phyloP scores from a whole-genome alignment of 2,797 vertebrate species.

The Bucorvus abyssinicus region DNA sequence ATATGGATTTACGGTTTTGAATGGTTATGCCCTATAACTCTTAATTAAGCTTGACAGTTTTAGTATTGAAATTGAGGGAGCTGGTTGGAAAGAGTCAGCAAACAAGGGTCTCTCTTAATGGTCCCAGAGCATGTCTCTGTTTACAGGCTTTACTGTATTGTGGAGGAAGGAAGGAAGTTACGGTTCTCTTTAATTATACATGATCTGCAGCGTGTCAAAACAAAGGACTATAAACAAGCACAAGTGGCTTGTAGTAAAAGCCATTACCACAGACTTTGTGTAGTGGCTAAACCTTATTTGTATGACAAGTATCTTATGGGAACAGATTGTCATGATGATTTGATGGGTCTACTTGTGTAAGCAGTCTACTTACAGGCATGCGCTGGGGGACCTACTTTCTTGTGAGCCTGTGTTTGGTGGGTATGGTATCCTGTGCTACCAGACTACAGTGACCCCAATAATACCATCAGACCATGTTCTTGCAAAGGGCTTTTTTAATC shows the following conservation, averaged over 20 bases:
- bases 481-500: neutral
- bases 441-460: neutral
- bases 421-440: neutral
- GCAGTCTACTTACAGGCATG: neutral
- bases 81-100: slow-evolving; percentile 46
- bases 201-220: slow-evolving; percentile 30
- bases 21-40: slow-evolving; percentile 61
- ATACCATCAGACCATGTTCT: neutral
- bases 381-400: neutral
- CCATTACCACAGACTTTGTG: neutral
- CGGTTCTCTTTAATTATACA: slow-evolving; percentile 52
- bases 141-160: slow-evolving; percentile 38
- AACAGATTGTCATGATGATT: neutral
- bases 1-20: slow-evolving; percentile 53
- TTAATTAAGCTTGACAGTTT: slow-evolving; percentile 70
- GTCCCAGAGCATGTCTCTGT: slow-evolving; percentile 64
- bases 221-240: neutral
- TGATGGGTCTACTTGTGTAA: neutral
- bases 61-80: slow-evolving; percentile 56
- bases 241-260: slow-evolving; percentile 26
- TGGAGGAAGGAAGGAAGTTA: neutral
- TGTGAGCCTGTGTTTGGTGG: neutral
- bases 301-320: neutral
- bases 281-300: neutral
- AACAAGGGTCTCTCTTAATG: slow-evolving; percentile 56